These are phyloP conservation scores for Epinephelus fuscoguttatus DNA, from an alignment of 2,113 vertebrate genomes.

Conservation along the genomic window DNA sequence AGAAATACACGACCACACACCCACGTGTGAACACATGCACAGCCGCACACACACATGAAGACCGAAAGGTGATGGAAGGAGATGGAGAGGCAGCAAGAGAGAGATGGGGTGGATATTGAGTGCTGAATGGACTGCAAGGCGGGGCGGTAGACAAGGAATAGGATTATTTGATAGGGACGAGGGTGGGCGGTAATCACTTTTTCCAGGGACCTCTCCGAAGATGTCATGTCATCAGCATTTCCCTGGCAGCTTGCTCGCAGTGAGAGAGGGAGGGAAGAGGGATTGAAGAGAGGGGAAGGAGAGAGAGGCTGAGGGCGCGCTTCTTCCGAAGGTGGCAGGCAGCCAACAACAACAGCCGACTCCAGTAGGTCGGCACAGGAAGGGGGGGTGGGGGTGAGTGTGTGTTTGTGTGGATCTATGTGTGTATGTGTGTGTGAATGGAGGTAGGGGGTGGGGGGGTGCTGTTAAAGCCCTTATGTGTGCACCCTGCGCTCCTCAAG, in stretches of 20 bases:
- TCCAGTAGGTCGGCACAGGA: conserved; percentile 97
- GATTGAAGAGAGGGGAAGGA: conserved; percentile 51
- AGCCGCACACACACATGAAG: background rate
- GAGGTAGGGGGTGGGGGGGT: conserved; percentile 65
- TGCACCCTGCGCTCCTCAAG: conserved; percentile 82
- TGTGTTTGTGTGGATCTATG: conserved; percentile 59
- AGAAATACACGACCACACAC: conserved; percentile 19
- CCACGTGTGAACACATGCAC: background rate
- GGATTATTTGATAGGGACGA: conserved; percentile 62
- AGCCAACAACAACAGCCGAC: conserved; percentile 95
- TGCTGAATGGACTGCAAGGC: conserved; percentile 26
- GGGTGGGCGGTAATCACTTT: conserved; percentile 72
- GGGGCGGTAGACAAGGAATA: conserved; percentile 31
- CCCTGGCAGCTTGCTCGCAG: conserved; percentile 75
- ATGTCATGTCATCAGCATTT: conserved; percentile 91
- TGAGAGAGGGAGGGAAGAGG: conserved; percentile 33
- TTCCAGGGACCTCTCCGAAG: conserved; percentile 83
- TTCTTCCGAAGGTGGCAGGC: conserved; percentile 88
- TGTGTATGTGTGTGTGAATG: conserved; percentile 62
- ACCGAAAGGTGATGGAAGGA: conserved; percentile 28
- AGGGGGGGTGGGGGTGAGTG: conserved; percentile 79
- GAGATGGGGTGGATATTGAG: conserved; percentile 21
- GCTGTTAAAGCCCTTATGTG: conserved; percentile 89
- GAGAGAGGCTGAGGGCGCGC: conserved; percentile 69
- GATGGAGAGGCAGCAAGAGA: conserved; percentile 24